Evolutionary conservation across 2,113 vertebrate genomes (phyloP), one percentile per base, ranked within the genome.

Genomic region (Caloenas nicobarica): DNA sequence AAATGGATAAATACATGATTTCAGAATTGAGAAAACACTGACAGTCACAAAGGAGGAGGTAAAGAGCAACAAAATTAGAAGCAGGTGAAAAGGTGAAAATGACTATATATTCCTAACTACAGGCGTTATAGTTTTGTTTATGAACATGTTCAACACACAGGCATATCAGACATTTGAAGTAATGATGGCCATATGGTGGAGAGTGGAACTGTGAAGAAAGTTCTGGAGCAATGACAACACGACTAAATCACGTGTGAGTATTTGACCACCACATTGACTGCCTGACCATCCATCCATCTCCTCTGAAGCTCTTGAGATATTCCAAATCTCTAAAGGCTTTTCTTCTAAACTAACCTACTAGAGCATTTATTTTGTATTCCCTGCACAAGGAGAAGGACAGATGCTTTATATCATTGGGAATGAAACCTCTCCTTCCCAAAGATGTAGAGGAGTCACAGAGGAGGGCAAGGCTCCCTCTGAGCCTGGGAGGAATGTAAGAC

Each of bases 391-490:
- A 48, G 71, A 9, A 54, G 69, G 44, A 76, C 89, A 95, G 81
- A 92, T 89, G 84, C 89, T 89, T 92, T 76, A 6, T 26, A 54
- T 82, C 78, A 76, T 11, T 72, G 61, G 44, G 81, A 87, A 94
- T 84, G 84, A 94, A 92, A 85, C n/a, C 23, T 89, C 77, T 84
- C 28, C 61, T 69, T 94, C 89, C 58, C 70, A 84, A 87, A 91
- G 53, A 68, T 10, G 23, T 14, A 73, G 72, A 83, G 58, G 53
- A 85, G 65, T 86, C 73, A 29, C 34, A 53, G 73, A 50, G n/a
- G 57, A 89, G 23, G 8, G 0, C 77, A 66, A 78, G 66, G 57
- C 24, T 94, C 42, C 38, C 79, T 86, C 68, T 86, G 34, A 88
- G 90, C 53, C 69, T 70, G 36, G 18, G 51, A 87, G 46, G 31